Evolutionary conservation across 2,888 invertebrate genomes (phyloP), one percentile per base, ranked within the genome.

Genomic region (Seira ritae): DNA sequence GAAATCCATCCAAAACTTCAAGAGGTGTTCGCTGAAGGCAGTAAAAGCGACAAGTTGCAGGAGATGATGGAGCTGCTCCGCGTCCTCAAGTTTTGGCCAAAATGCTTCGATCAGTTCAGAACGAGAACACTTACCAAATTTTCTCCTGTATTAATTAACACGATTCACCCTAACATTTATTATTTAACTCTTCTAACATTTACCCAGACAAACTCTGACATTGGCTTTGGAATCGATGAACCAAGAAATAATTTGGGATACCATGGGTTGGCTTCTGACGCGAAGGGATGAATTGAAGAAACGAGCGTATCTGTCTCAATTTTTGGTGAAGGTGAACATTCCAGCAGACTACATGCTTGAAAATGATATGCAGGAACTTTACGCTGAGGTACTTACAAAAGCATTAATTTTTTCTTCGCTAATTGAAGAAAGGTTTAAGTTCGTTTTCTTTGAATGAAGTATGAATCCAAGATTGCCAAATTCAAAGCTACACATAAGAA

Each of bases 401-500:
- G 2, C 31, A 31, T 31, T 31, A 31, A 31, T 2, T 31, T 2
- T 31, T 31, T 2, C 31, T 31, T 31, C n/a, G 31, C 31, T 31
- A 31, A 31, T 31, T 19, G 10, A 60, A 3, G 20, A 19, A 60
- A 60, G 3, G 12, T 60, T 6, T 3, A 60, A 60, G 3, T 6
- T 19, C 60, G 2, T n/a, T 19, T 22, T 6, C 4, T 31, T 31
- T 31, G 3, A 31, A 4, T 31, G 2, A 90, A 93, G 92, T 96
- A 96, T 90, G 94, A 94, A 86, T 93, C 92, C 85, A 91, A 95
- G 69, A 95, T 96, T 87, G 94, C 95, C 72, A 94, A 95, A 89
- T 97, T 97, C 91, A 96, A 96, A 90, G 93, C 93, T 20, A 92
- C 94, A 0, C 96, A 96, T 90, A 95, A 94, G 90, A 93, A 94